Evolutionary conservation across 2,797 vertebrate genomes (phyloP), one percentile per base, ranked within the genome.

Genomic region (Potorous gilbertii): DNA sequence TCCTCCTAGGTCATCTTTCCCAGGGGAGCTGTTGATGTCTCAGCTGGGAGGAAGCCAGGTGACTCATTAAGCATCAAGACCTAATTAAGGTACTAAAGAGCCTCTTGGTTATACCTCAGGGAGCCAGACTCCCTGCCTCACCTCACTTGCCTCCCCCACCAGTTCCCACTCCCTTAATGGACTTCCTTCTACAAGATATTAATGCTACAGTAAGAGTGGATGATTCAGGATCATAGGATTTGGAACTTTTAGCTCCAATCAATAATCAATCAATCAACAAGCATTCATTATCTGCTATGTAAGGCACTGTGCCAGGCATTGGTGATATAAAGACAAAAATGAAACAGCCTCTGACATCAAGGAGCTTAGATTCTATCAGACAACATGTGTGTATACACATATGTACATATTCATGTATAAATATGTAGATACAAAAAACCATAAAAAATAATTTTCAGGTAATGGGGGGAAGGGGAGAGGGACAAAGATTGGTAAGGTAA

Each of bases 41-140:
- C 95, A 92, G n/a, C 55, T 31, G 11, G 18, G 29, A 96, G 34
- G n/a, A 18, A 0, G 21, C 54, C 74, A 55, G 34, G 87, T 92
- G 94, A 97, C 59, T 96, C 95, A 96, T 29, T 92, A 28, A 50
- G 6, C 27, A 62, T 59, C 91, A 90, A 95, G 87, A 94, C 24
- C 92, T 93, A 92, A 95, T 95, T 56, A 92, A 95, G 59, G 52
- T 0, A 1, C 59, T 94, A 92, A 92, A 1, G 1, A 3, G 50
- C 56, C 94, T 94, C 13, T 2, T 91, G 91, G 66, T 40, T 95
- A 29, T 90, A 27, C 59, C 74, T 92, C 66, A 92, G 52, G 90
- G 94, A 92, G 93, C 54, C 31, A 10, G 56, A 34, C 31, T 93
- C 55, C 31, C 74, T 55, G 74, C 50, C 55, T 56, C 2, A 50